Percentiles rank a stretch among this genome's conserved stretches.
These are phyloP conservation scores for Amblyopsis rosae DNA, from an alignment of 2,113 vertebrate species.

Conservation along the genomic window DNA sequence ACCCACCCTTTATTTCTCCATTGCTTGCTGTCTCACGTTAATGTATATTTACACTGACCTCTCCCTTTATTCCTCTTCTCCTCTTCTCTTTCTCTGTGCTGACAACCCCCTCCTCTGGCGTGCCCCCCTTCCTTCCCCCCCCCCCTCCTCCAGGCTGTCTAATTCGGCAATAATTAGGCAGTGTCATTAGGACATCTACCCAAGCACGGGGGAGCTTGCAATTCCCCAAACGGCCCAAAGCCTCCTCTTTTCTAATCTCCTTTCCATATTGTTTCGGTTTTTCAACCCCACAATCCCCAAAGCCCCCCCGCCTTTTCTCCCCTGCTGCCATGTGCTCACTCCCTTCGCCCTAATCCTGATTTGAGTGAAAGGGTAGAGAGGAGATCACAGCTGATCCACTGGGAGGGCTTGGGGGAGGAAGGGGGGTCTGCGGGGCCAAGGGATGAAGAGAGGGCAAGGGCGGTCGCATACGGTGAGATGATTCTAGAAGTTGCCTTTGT, in stretches of 20 bases:
- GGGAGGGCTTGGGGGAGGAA: slow-evolving; percentile 47
- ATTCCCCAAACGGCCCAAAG: slow-evolving; percentile 76
- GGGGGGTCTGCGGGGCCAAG: slow-evolving; percentile 33
- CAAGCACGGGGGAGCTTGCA: slow-evolving; percentile 76
- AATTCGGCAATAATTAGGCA: slow-evolving; percentile 83
- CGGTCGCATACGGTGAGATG: slow-evolving; percentile 61
- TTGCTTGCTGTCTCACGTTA: slow-evolving; percentile 6
- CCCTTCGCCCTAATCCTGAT: slow-evolving; percentile 75
- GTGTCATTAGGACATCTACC: slow-evolving; percentile 80
- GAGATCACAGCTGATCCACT: slow-evolving; percentile 77
- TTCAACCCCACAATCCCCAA: slow-evolving; percentile 37
- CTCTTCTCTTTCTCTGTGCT: slow-evolving; percentile 15
- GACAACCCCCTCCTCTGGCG: slow-evolving; percentile 20
- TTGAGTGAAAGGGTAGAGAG: slow-evolving; percentile 77
- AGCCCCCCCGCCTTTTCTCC: slow-evolving; percentile 35
- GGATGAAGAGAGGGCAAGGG: slow-evolving; percentile 63
- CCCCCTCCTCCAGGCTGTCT: slow-evolving; percentile 65
- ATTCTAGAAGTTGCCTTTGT: slow-evolving; percentile 52
- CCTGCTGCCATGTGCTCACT: slow-evolving; percentile 26
- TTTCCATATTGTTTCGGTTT: slow-evolving; percentile 80
- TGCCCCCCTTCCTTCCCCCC: slow-evolving; percentile 23
- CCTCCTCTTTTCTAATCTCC: slow-evolving; percentile 81
- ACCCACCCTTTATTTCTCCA: not conserved
- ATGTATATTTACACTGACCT: slow-evolving; percentile 31
- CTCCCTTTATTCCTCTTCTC: slow-evolving; percentile 45